A percentile compares a stretch with the other conserved stretches of the same genome.
Conservation (phyloP, 1,140 invertebrate species). For the Cephus cinctus region DNA sequence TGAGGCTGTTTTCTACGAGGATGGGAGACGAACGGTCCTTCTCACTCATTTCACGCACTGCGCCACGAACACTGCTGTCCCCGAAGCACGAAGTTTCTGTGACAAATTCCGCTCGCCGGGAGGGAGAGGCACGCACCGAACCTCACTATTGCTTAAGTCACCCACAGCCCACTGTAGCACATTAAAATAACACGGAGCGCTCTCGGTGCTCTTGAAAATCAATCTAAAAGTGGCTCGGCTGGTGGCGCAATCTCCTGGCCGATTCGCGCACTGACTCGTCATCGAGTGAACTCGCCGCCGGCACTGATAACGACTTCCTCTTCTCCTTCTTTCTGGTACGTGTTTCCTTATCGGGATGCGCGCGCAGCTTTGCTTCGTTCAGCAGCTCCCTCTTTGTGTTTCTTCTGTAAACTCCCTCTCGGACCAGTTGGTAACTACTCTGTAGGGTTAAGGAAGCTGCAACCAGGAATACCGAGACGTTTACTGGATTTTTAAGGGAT, state of each 20-base stretch:
- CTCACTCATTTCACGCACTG: slow-evolving; percentile 68
- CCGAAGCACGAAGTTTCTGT: not conserved
- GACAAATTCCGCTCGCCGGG: slow-evolving; percentile 10
- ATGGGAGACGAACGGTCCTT: slow-evolving; percentile 76
- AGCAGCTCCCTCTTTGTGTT: not conserved
- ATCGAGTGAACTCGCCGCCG: slow-evolving; percentile 21
- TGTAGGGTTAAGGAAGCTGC: too few relatives aligned
- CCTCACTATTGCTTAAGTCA: slow-evolving; percentile 30
- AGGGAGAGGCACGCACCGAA: slow-evolving; percentile 16
- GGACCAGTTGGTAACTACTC: too few relatives aligned
- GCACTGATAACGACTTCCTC: slow-evolving; percentile 28
- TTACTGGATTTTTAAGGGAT: too few relatives aligned
- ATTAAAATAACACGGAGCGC: slow-evolving; percentile 53
- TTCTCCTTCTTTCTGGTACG: not conserved
- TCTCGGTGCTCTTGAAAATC: slow-evolving; percentile 52
- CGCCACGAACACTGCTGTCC: slow-evolving; percentile 27
- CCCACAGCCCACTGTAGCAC: slow-evolving; percentile 34
- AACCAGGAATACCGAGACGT: too few relatives aligned
- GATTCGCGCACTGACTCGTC: slow-evolving; percentile 24
- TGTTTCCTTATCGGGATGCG: slow-evolving; percentile 25
- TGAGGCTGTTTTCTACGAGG: slow-evolving; percentile 76
- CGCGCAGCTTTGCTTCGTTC: slow-evolving; percentile 16
- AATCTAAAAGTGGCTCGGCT: slow-evolving; percentile 49
- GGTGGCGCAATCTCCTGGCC: slow-evolving; percentile 42
- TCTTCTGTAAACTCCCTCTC: too few relatives aligned